Base-by-base conservation (phyloP, 2,113 vertebrate species). In the Siphamia tubifer region DNA sequence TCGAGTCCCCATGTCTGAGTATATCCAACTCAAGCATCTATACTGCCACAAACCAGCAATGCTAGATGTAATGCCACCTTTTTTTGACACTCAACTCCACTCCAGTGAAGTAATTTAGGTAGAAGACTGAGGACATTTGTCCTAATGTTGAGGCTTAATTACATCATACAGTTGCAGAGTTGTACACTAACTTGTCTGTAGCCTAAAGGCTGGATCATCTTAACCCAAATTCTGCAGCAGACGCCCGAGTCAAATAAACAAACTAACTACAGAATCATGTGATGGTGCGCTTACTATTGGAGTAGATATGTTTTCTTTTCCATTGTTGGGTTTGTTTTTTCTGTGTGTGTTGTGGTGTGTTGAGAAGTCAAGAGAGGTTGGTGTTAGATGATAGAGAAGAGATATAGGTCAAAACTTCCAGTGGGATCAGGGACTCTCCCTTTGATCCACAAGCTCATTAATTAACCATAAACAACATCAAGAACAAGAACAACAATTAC, bases 401-500 rank as follows among this genome's bases (percentile, higher is more conserved):
- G 72, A 88, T 81, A 56, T 83, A 74, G 85, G 89, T 86, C 68
- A 34, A 68, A 72, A 64, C 49, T 48, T 81, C 81, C 76, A 61
- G 74, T 31, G 86, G 72, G 84, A 81, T 68, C 55, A 23, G 58
- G 66, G 83, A 78, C 72, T 79, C 68, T 82, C 72, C 63, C 76
- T 86, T 89, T 90, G 77, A 86, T 89, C 82, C 70, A 5, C 31
- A 0, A 44, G 35, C 82, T 84, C 81, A 83, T 90, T 88, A 86
- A 88, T 87, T 80, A 86, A 66, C 69, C 79, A 87, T 69, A 74
- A 86, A 79, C 76, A 83, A 85, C 82, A 84, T 73, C 63, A 77
- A 64, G 61, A 90, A 79, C 84, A 82, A 80, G 82, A 79, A 73
- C 79, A 81, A 70, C 76, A 83, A 88, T 88, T 82, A 87, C 69